Conservation (phyloP, 2,888 invertebrate species). For the Amiota mariae region DNA sequence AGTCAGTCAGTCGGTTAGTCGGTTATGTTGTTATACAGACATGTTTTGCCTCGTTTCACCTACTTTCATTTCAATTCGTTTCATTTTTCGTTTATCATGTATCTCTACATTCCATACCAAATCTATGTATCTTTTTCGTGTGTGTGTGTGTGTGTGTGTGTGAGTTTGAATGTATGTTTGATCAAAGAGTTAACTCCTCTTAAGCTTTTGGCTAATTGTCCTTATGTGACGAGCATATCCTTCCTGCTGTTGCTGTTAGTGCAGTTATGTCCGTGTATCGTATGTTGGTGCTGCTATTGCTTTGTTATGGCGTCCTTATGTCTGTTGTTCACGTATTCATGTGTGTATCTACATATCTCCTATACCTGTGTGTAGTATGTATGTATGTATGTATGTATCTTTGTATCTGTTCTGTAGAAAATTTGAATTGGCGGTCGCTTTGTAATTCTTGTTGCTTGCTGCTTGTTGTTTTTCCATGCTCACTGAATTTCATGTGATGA, state of each 20-base stretch:
- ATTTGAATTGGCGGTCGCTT: background rate
- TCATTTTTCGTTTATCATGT: constrained; percentile 34
- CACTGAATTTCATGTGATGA: too few species aligned
- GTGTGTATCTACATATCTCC: too few species aligned
- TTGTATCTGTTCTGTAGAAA: too few species aligned
- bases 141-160: constrained; percentile 37
- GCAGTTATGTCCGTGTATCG: background rate
- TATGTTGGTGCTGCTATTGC: background rate
- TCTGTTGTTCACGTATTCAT: too few species aligned
- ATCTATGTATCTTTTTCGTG: constrained; percentile 34
- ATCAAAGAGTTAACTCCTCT: constrained; percentile 55
- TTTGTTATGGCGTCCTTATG: too few species aligned
- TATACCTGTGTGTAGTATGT: too few species aligned
- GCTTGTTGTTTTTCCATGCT: background rate
- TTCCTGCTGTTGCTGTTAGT: constrained; percentile 32
- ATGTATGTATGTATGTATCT: too few species aligned
- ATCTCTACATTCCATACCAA: background rate
- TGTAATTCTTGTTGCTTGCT: constrained; percentile 11
- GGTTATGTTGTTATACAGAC: constrained; percentile 35
- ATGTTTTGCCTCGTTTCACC: constrained; percentile 43
- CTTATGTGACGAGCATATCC: constrained; percentile 66
- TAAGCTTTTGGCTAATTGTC: constrained; percentile 68
- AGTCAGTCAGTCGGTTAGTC: background rate
- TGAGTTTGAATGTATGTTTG: constrained; percentile 34
- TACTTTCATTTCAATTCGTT: constrained; percentile 19